Evolutionary conservation across 2,113 vertebrate genomes (phyloP), one percentile per base, ranked within the genome.

Genomic region (Urocynchramus pylzowi): DNA sequence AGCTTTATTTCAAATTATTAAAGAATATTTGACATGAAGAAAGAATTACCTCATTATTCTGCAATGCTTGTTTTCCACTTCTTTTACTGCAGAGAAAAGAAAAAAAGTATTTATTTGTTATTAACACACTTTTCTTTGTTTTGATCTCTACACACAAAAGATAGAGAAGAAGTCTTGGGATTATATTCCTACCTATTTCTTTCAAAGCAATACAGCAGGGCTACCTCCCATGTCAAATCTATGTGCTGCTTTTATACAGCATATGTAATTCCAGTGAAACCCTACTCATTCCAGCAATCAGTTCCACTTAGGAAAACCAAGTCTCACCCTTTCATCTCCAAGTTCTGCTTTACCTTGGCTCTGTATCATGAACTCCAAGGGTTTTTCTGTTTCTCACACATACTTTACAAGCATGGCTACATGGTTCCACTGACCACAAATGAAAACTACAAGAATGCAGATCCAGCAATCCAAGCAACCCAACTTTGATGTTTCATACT

Each of bases 41-140:
- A 96, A 96, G 11, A 96, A 97, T 98, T 98, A 99, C 99, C 98
- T 99, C 99, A 93, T 97, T 97, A 96, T 91, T 98, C 95, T 98
- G 96, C 84, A 96, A 75, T 9, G 97, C 70, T 64, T 98, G 98
- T 42, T 98, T 98, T 82, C 97, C 97, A 96, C 93, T 98, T 98
- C 98, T 99, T 97, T 97, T 99, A 95, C 99, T 99, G 98, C 49
- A 96, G 84, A 96, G 31, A 81, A 93, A 96, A 97, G 95, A 97
- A 89, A 87, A 27, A 47, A 73, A 83, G 54, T 35, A 90, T 68
- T 81, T 77, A 67, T 15, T 96, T 97, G 61, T 84, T 54, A 93
- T 85, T 93, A 94, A 69, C 35, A 63, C 7, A 33, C 9, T 61
- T 65, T 83, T 65, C 28, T 95, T 94, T 90, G 24, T 87, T 41